phyloP scores from a whole-genome alignment of 2,113 vertebrate species.

The Diadophis punctatus region DNA sequence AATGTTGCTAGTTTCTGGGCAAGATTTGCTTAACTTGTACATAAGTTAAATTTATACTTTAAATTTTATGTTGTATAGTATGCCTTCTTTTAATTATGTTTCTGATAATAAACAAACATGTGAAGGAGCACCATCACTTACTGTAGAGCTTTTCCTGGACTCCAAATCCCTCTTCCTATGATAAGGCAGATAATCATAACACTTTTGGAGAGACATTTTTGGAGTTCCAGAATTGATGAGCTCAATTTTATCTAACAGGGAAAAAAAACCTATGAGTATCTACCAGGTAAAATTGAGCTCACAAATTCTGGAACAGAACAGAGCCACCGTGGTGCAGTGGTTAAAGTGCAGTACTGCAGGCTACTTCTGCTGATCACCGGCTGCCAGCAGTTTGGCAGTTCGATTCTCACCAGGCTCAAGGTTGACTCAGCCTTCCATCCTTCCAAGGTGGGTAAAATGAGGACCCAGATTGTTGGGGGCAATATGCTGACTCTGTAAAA shows the following conservation, averaged over 20 bases:
- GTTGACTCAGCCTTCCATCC: no score
- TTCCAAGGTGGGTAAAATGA: no score
- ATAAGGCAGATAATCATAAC: not conserved
- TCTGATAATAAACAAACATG: not conserved
- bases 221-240: not conserved
- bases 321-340: no score
- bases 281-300: not conserved
- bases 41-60: not conserved
- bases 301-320: not conserved
- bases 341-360: no score
- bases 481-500: no score
- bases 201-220: not conserved
- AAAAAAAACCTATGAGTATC: not conserved
- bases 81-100: not conserved
- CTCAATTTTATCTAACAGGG: not conserved
- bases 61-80: not conserved
- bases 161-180: not conserved
- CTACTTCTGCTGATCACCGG: no score
- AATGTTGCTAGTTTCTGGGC: not conserved
- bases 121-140: not conserved
- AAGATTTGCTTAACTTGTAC: not conserved
- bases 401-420: no score
- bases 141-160: not conserved
- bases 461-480: no score
- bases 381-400: no score